These are phyloP conservation scores for Drosophila jambulina DNA, from an alignment of 1,140 invertebrate genomes.

Conservation along the genomic window DNA sequence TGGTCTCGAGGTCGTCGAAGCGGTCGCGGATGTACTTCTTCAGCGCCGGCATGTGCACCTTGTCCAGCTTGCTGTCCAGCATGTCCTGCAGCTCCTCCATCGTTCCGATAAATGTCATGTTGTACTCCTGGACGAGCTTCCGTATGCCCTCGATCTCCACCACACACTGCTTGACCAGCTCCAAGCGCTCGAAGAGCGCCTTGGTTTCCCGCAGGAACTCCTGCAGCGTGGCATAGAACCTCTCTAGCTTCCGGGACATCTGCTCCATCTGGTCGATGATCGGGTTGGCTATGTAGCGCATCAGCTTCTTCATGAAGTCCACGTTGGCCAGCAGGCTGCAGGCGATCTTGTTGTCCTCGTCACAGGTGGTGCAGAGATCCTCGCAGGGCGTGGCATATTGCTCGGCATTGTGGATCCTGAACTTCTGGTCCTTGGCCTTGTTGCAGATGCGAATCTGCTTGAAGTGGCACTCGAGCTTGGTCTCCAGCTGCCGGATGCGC, in stretches of 20 bases:
- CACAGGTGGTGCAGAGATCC: conserved; percentile 73
- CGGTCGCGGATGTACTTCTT: conserved; percentile 80
- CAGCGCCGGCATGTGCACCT: conserved; percentile 75
- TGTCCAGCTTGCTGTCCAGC: conserved; percentile 80
- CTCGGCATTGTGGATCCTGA: conserved; percentile 38
- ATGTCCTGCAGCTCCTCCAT: conserved; percentile 84
- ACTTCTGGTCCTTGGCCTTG: conserved; percentile 52
- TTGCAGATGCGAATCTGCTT: conserved; percentile 69
- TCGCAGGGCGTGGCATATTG: conserved; percentile 64
- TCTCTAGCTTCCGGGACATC: conserved; percentile 34
- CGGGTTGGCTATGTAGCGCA: conserved; percentile 69
- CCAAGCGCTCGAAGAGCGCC: conserved; percentile 53
- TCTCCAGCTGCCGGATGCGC: conserved; percentile 57
- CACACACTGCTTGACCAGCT: conserved; percentile 68
- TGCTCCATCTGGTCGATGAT: conserved; percentile 59
- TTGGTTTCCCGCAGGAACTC: conserved; percentile 52
- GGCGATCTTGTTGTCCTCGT: conserved; percentile 76
- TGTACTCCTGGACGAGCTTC: conserved; percentile 55
- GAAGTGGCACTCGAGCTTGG: conserved; percentile 65
- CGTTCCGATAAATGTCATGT: conserved; percentile 68
- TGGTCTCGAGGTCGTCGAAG: conserved; percentile 60
- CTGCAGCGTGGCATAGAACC: conserved; percentile 56
- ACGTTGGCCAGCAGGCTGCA: conserved; percentile 67
- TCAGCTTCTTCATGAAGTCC: conserved; percentile 74
- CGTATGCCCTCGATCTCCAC: conserved; percentile 70